Evolutionary conservation across 2,888 invertebrate species (phyloP).

Genomic region (Lycocerus yunnanus): DNA sequence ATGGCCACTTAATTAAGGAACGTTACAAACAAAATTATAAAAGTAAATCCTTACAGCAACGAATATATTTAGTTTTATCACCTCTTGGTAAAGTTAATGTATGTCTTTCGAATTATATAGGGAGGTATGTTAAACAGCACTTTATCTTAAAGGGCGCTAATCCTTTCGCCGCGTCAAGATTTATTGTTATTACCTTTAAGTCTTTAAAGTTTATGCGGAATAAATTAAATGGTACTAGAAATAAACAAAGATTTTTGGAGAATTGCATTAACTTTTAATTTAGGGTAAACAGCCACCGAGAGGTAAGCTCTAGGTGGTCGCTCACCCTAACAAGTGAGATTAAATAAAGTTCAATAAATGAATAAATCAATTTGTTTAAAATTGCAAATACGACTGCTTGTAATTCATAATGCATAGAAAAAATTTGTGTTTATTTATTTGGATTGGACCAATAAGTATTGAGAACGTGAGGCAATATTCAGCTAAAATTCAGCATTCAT

Average conservation of each 20-base stretch:
- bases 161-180: conserved; percentile 33
- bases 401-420: neutral
- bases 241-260: conserved; percentile 16
- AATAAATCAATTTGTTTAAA: neutral
- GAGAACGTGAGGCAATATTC: neutral
- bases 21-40: neutral
- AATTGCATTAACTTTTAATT: neutral
- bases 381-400: neutral
- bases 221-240: conserved; percentile 18
- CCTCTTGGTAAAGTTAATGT: neutral
- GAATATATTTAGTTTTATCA: neutral
- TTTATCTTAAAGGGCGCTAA: conserved; percentile 30
- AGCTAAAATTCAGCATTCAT: neutral
- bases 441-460: neutral
- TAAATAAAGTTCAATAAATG: neutral
- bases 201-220: conserved; percentile 28
- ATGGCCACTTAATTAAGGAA: neutral
- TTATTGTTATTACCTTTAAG: conserved; percentile 34
- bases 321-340: neutral
- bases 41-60: neutral
- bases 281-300: neutral
- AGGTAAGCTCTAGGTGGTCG: neutral
- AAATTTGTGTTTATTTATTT: neutral
- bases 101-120: neutral
- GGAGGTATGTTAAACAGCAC: conserved; percentile 33